Evolutionary conservation across 2,113 vertebrate genomes (phyloP), one percentile per base, ranked within the genome.

Genomic region (Petrocephalus zakoni): DNA sequence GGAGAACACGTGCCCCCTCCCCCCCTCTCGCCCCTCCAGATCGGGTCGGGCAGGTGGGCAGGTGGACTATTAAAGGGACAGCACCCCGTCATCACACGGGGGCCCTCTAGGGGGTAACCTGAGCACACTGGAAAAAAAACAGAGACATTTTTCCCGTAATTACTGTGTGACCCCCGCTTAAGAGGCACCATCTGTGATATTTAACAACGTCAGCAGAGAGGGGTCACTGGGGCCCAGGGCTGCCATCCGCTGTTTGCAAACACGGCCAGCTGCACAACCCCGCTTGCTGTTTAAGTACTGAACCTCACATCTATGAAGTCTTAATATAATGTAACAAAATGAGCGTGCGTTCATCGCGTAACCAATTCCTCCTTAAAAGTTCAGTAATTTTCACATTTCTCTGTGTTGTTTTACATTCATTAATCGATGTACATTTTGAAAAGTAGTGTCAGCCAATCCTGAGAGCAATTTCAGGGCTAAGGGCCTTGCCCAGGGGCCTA

Each of bases 131-230:
- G 81, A 8, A 55, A 47, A 47, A 64, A 64, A 64, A 58, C 17
- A 46, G 87, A 15, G 13, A 86, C 87, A 78, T 37, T 87, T 55
- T 56, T 3, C 78, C 15, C 8, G 87, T 90, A 92, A 93, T 93
- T 92, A 90, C 56, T 22, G 47, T 55, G 64, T 87, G 87, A 88
- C 87, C 53, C 64, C 34, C 34, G 49, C 75, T 82, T 89, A 78
- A 83, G 84, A 55, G 91, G 87, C 90, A 61, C 90, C 89, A 90
- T 93, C 91, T 93, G 92, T 89, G 89, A 82, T 34, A 89, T 92
- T 93, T 91, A 86, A 88, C 88, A 53, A 86, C 85, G 86, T 89
- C 90, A 87, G 88, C 89, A 87, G 29, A 87, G 82, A 34, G 83
- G 81, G 46, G 81, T 64, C 88, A 85, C 64, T 86, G 85, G 87